Conservation (phyloP, 2,113 vertebrate genomes). For the Mobula birostris region DNA sequence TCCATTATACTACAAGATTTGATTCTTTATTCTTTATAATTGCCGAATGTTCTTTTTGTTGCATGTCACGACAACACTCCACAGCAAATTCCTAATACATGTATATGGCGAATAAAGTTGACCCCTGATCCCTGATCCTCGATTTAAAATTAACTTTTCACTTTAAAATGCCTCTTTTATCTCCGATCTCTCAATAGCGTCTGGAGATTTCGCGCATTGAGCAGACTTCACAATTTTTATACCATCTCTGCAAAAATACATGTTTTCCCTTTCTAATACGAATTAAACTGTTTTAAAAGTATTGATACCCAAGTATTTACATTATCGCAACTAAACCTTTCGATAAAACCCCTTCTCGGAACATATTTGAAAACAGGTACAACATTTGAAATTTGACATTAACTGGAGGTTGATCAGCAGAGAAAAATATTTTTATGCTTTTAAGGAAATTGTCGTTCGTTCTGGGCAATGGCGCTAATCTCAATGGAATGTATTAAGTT, state of each 20-base stretch:
- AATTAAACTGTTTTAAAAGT: background rate
- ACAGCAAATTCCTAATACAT: no score
- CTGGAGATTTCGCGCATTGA: background rate
- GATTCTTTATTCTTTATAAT: no score
- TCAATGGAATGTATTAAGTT: background rate
- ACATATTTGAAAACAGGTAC: background rate
- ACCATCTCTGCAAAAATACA: background rate
- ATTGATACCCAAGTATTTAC: background rate
- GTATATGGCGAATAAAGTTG: no score
- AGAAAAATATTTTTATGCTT: background rate
- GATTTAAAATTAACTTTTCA: background rate
- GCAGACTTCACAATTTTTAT: background rate
- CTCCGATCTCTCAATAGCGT: background rate
- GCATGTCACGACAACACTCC: no score
- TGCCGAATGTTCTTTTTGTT: no score
- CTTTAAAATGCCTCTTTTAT: background rate
- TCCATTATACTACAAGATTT: background rate
- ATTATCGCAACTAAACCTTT: background rate
- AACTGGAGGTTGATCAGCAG: background rate
- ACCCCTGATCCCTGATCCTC: no score
- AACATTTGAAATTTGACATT: no score
- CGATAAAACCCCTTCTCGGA: background rate
- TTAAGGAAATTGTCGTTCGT: background rate
- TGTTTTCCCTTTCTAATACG: background rate
- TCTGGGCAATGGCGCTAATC: background rate